These are phyloP conservation scores for Limenitis camilla DNA, from an alignment of 2,888 invertebrate genomes.

Conservation along the genomic window DNA sequence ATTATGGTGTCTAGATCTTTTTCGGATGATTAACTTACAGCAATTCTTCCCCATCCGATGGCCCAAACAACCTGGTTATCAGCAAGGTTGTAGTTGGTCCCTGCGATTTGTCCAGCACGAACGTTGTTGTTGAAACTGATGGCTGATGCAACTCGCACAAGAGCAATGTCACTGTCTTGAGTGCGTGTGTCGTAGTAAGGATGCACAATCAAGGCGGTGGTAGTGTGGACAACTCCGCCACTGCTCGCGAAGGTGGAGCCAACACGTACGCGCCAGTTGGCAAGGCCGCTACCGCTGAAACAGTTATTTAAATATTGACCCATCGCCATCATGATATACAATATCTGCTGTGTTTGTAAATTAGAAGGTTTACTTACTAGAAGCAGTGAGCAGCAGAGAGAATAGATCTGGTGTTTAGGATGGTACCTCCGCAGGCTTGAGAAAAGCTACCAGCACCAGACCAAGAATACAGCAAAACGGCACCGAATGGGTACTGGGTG, in stretches of 20 bases:
- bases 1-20: background rate
- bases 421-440: slow-evolving; percentile 26
- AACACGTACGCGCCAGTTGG: slow-evolving; percentile 37
- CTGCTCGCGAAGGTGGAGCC: slow-evolving; percentile 43
- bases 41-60: slow-evolving; percentile 35
- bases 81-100: slow-evolving; percentile 28
- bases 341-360: background rate
- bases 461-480: slow-evolving; percentile 29
- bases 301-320: too few relatives aligned
- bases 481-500: slow-evolving; percentile 34
- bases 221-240: slow-evolving; percentile 34
- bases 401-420: slow-evolving; percentile 23
- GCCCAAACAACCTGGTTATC: slow-evolving; percentile 36
- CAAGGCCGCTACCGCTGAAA: slow-evolving; percentile 31
- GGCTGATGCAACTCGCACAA: slow-evolving; percentile 27
- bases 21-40: slow-evolving; percentile 21
- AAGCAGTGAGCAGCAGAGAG: slow-evolving; percentile 27
- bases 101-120: slow-evolving; percentile 29
- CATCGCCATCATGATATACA: too few relatives aligned
- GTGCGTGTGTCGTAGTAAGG: slow-evolving; percentile 35
- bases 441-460: slow-evolving; percentile 12
- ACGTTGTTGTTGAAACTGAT: slow-evolving; percentile 23
- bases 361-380: slow-evolving; percentile 18
- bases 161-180: slow-evolving; percentile 42
- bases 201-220: slow-evolving; percentile 33